phyloP scores from a whole-genome alignment of 2,888 invertebrate species.

The Caenorhabditis sinica region DNA sequence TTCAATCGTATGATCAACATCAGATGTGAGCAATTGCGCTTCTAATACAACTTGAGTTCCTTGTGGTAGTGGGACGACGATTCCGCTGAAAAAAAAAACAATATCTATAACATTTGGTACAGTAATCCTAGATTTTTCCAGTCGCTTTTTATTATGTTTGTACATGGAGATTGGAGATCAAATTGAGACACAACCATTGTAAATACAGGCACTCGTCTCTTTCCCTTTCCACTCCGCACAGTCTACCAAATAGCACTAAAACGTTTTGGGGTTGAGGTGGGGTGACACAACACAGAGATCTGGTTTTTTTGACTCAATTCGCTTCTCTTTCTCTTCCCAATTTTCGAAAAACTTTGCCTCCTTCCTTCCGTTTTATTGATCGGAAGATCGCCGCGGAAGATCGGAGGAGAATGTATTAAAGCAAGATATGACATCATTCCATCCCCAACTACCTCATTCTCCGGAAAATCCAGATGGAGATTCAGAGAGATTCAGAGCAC shows the following conservation, averaged over 20 bases:
- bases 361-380: slow-evolving; percentile 10
- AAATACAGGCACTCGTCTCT: slow-evolving; percentile 29
- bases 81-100: slow-evolving; percentile 57
- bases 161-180: slow-evolving; percentile 31
- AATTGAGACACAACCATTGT: slow-evolving; percentile 36
- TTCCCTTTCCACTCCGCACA: slow-evolving; percentile 15
- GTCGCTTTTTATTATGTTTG: slow-evolving; percentile 29
- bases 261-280: slow-evolving; percentile 40
- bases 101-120: not conserved
- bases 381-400: slow-evolving; percentile 14
- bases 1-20: slow-evolving; percentile 82
- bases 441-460: slow-evolving; percentile 48
- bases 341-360: slow-evolving; percentile 39
- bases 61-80: slow-evolving; percentile 77
- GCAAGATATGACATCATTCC: slow-evolving; percentile 16
- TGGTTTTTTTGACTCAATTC: slow-evolving; percentile 28
- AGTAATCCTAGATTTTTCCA: slow-evolving; percentile 22
- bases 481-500: not conserved
- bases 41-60: slow-evolving; percentile 83
- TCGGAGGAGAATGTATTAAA: not conserved
- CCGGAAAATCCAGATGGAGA: slow-evolving; percentile 27
- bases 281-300: slow-evolving; percentile 38
- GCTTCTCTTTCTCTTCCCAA: slow-evolving; percentile 2
- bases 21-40: slow-evolving; percentile 82
- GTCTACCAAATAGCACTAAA: slow-evolving; percentile 40